phyloP scores from a whole-genome alignment of 2,113 vertebrate genomes.

The Conger conger region DNA sequence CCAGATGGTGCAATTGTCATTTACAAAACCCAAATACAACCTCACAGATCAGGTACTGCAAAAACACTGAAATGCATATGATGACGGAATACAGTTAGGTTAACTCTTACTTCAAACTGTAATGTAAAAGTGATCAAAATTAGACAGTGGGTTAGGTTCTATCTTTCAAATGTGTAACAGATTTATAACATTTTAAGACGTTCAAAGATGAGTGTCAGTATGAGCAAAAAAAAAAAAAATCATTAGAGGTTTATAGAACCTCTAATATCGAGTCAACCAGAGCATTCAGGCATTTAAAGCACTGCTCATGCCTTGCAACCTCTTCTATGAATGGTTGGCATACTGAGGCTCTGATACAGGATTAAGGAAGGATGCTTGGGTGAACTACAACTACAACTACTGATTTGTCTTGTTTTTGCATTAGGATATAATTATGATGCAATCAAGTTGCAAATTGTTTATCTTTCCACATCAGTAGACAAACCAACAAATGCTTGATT shows the following conservation, averaged over 20 bases:
- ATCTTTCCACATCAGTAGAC: not conserved
- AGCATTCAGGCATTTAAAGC: too few species aligned
- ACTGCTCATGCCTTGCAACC: too few species aligned
- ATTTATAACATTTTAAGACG: not conserved
- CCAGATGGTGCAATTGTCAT: conserved; percentile 12
- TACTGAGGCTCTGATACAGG: too few species aligned
- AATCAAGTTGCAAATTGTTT: not conserved
- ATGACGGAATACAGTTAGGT: not conserved
- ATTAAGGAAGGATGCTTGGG: not conserved
- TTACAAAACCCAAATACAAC: not conserved
- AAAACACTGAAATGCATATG: not conserved
- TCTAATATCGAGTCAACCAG: too few species aligned
- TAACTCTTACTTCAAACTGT: not conserved
- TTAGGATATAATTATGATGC: not conserved
- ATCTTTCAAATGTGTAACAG: not conserved
- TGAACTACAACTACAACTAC: not conserved
- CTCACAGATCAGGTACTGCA: not conserved
- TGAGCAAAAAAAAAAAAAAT: too few species aligned
- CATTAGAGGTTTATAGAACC: too few species aligned
- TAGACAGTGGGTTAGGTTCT: not conserved
- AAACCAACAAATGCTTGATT: not conserved
- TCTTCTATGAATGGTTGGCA: too few species aligned
- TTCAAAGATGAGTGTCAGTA: too few species aligned
- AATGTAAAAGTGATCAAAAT: not conserved
- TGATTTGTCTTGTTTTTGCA: not conserved